Evolutionary conservation across 1,140 invertebrate genomes (phyloP).

Genomic region (Zaprionus vittiger): DNA sequence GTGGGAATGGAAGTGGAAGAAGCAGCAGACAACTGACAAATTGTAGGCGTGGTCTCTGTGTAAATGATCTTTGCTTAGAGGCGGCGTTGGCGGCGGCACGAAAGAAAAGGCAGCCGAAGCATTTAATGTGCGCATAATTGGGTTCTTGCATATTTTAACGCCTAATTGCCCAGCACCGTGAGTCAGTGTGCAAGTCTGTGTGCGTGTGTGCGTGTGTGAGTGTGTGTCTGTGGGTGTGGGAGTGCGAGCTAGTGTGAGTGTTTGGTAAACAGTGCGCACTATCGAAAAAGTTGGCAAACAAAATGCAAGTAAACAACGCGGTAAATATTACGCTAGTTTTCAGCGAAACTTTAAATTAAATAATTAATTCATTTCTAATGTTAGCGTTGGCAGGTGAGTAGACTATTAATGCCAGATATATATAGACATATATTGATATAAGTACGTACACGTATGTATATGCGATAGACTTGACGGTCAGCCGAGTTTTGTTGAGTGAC

Average conservation of each 20-base stretch:
- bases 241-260: conserved; percentile 2
- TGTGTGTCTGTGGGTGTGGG: conserved; percentile 7
- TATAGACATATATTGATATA: not conserved
- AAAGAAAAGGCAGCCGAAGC: conserved; percentile 25
- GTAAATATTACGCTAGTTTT: not conserved
- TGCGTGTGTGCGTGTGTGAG: not conserved
- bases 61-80: conserved; percentile 23
- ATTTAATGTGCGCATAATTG: conserved; percentile 78
- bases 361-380: not conserved
- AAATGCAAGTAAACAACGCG: conserved; percentile 18
- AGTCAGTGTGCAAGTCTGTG: not conserved
- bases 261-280: conserved; percentile 2
- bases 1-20: not conserved
- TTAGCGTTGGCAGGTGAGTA: not conserved
- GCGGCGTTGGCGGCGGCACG: not conserved
- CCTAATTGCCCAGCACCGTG: conserved; percentile 61
- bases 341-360: not conserved
- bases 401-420: no score
- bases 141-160: conserved; percentile 75
- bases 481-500: no score
- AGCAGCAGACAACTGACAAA: not conserved
- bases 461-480: no score
- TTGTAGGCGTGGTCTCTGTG: conserved; percentile 24
- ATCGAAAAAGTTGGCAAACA: conserved; percentile 22
- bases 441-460: no score